phyloP scores from a whole-genome alignment of 1,140 invertebrate species.

The Drosophila guanche region DNA sequence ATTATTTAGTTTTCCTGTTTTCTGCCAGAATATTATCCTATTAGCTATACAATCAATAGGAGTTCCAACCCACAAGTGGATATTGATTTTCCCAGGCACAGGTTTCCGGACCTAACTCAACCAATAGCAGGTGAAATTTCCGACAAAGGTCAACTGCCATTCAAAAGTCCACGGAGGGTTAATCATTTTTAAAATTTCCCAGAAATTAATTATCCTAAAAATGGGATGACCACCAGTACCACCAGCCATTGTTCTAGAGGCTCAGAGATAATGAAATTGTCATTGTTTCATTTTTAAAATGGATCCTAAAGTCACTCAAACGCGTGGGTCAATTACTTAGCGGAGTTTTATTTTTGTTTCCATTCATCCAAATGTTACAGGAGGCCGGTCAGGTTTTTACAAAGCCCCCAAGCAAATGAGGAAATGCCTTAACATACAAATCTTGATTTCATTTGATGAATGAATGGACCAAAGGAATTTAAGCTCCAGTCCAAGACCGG shows the following conservation, averaged over 20 bases:
- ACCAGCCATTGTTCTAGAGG: no score
- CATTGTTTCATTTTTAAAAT: not conserved
- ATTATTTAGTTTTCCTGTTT: conserved; percentile 7
- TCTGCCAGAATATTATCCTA: not conserved
- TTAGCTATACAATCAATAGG: not conserved
- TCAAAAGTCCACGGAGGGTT: conserved; percentile 21
- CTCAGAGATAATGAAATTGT: conserved; percentile 2
- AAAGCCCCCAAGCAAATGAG: conserved; percentile 3
- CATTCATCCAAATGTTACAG: no score
- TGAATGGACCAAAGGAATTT: conserved; percentile 8
- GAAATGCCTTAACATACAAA: conserved; percentile 9
- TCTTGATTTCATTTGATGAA: conserved; percentile 29
- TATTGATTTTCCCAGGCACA: conserved; percentile 25
- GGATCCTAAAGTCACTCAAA: not conserved
- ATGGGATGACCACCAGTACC: not conserved
- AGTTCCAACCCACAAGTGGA: not conserved
- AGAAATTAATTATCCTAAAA: conserved; percentile 30
- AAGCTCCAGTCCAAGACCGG: not conserved
- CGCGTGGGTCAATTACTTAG: conserved; percentile 18
- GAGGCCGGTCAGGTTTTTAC: no score
- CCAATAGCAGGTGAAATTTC: conserved; percentile 13
- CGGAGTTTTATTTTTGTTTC: not conserved
- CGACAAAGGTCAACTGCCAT: conserved; percentile 29
- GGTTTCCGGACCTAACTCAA: conserved; percentile 21
- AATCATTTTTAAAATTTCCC: conserved; percentile 20